Evolutionary conservation across 2,888 invertebrate genomes (phyloP), one percentile per base, ranked within the genome.

Genomic region (Frankliniella fusca): DNA sequence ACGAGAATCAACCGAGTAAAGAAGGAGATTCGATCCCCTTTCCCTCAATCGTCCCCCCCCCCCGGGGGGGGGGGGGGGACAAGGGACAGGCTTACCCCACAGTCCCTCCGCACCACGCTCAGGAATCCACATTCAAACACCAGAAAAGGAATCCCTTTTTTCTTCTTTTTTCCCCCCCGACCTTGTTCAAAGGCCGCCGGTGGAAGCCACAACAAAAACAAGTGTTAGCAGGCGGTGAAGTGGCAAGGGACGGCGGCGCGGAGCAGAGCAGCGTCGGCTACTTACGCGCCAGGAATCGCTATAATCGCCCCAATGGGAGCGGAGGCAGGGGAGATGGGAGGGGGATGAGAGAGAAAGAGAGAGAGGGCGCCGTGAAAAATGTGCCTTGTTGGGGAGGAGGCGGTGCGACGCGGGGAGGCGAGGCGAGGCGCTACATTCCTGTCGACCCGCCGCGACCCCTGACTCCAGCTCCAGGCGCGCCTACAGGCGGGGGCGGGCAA

Each of bases 211-310:
- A 70, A 20, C n/a, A 11, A 70, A 20, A 23, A 11, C 8, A 70
- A n/a, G 65, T 65, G 20, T n/a, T n/a, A 38, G 38, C 38, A 38
- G 38, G 38, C 38, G 38, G 38, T 38, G 38, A 38, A 38, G 38
- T 38, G 38, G 38, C 38, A 5, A 38, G 38, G 38, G 38, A 38
- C 38, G 38, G 38, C 38, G 38, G 38, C 3, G 38, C 38, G 38
- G 70, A 27, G 70, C 70, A 12, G 23, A 27, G 27, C 70, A 23
- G 70, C 23, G 70, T 76, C 70, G 27, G 70, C 70, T 27, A 76
- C 70, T 76, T 76, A 76, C 23, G 70, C 70, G 70, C 23, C 70
- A 76, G 70, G 70, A 76, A 27, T 76, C 27, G 70, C 23, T 76
- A 76, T 76, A 76, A 76, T 76, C 70, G 70, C 70, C 27, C 70